These are phyloP conservation scores for Nothobranchius furzeri DNA, from an alignment of 2,113 vertebrate species.

Conservation along the genomic window DNA sequence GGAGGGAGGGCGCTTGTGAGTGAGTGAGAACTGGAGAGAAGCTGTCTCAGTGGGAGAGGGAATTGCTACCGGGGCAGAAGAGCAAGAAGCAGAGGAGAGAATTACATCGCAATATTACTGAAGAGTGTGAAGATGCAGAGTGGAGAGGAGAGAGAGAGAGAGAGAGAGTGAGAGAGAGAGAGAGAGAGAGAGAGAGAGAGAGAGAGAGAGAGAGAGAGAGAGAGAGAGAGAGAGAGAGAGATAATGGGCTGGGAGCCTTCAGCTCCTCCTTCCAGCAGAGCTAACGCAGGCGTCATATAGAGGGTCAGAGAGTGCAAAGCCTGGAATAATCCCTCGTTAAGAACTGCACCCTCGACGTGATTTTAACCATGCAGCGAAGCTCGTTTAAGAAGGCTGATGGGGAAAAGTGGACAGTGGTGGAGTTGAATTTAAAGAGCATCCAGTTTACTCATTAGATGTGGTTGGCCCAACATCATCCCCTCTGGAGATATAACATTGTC, in stretches of 20 bases:
- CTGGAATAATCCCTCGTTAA: slow-evolving; percentile 31
- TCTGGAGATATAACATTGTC: neutral
- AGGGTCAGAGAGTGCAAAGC: slow-evolving; percentile 17
- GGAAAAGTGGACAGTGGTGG: neutral
- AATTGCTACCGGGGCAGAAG: slow-evolving; percentile 26
- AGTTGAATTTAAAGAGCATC: neutral
- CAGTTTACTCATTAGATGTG: slow-evolving; percentile 11
- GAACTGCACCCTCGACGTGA: slow-evolving; percentile 31
- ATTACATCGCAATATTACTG: slow-evolving; percentile 45
- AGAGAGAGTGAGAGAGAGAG: too few relatives aligned
- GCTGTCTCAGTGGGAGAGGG: slow-evolving; percentile 27
- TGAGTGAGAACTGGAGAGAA: slow-evolving; percentile 28
- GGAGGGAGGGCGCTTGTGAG: neutral
- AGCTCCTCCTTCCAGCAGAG: slow-evolving; percentile 24
- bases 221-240: slow-evolving; percentile 18
- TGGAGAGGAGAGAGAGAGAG: slow-evolving; percentile 15
- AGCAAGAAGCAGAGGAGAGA: slow-evolving; percentile 40
- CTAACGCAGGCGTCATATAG: slow-evolving; percentile 21
- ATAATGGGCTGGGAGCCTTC: slow-evolving; percentile 51
- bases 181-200: too few relatives aligned
- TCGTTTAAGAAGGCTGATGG: slow-evolving; percentile 15
- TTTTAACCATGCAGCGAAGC: slow-evolving; percentile 9
- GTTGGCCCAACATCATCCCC: neutral
- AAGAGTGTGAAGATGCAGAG: slow-evolving; percentile 48
- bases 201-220: too few relatives aligned